Evolutionary conservation across 2,113 vertebrate species (phyloP).

Genomic region (Sylvilagus bachmani): DNA sequence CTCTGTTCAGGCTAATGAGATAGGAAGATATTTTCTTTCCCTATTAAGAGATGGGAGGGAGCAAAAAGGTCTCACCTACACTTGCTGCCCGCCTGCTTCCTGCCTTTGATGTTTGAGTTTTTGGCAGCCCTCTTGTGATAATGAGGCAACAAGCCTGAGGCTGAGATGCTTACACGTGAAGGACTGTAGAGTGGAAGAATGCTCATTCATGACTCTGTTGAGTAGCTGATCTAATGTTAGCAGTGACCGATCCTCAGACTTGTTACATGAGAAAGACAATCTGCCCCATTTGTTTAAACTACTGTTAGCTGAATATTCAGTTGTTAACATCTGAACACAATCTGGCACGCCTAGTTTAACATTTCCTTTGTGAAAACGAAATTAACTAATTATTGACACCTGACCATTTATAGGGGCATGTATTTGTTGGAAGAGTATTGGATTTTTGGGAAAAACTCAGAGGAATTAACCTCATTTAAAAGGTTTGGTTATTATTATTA

Average conservation of each 20-base stretch:
- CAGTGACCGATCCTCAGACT: background rate
- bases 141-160: background rate
- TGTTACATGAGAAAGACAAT: background rate
- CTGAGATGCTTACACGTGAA: conserved; percentile 3
- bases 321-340: conserved; percentile 37
- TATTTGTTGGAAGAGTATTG: conserved; percentile 46
- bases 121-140: background rate
- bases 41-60: background rate
- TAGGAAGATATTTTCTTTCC: conserved; percentile 52
- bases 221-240: conserved; percentile 7
- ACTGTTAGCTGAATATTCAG: conserved; percentile 23
- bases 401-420: background rate
- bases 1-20: background rate
- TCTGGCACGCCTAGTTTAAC: conserved; percentile 35
- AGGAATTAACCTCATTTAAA: conserved; percentile 42
- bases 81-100: background rate
- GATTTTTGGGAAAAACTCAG: conserved; percentile 26
- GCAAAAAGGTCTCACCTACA: background rate
- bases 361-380: conserved; percentile 54
- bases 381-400: conserved; percentile 45
- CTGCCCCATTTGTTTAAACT: background rate
- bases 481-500: conserved; percentile 24
- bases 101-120: conserved; percentile 36
- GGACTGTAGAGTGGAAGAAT: background rate
- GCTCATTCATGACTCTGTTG: background rate